Base-by-base conservation (phyloP, 2,888 invertebrate species). In the Lasius fuliginosus region DNA sequence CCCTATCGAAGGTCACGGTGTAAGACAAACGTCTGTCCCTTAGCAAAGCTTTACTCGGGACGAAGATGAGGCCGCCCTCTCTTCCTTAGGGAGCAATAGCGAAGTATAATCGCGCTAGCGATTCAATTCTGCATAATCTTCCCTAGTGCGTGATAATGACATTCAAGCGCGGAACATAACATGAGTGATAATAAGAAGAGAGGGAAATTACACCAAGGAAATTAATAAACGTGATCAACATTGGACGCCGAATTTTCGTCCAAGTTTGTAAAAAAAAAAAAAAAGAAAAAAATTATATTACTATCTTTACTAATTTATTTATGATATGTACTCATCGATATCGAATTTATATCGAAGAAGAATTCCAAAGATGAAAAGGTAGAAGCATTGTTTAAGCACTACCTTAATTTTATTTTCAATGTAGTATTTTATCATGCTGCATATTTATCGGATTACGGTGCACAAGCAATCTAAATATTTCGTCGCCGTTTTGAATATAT, bases 11-110 rank as follows among this genome's bases (percentile, higher is more conserved):
- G 81, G 58, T 82, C 79, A 77, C 18, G 58, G n/a, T 15, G 36
- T 27, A 77, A 82, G 46, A 67, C 46, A 77, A 82, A 82, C 36
- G 82, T 46, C 65, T 49, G 74, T 15, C 27, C 40, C 62, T 82
- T 56, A 27, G 76, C 53, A 30, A 62, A 49, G 56, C 56, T 71
- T 18, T 49, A 12, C 23, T 3, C 53, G 9, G 23, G 46, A 60
- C 58, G 46, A 11, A 23, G n/a, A n/a, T n/a, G 11, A 30, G 4
- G 3, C 9, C 30, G 40, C 40, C n/a, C 23, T 53, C n/a, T n/a
- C 49, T 67, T 36, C 56, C 27, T n/a, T 27, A 9, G 27, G 15
- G 5, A 56, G 36, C 12, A n/a, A 71, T 36, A 71, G 23, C 18
- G 8, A 71, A 23, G 18, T 60, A 60, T 46, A 79, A 71, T 62